Base-by-base conservation (phyloP, 2,797 vertebrate genomes). In the Fistularia commersonii region DNA sequence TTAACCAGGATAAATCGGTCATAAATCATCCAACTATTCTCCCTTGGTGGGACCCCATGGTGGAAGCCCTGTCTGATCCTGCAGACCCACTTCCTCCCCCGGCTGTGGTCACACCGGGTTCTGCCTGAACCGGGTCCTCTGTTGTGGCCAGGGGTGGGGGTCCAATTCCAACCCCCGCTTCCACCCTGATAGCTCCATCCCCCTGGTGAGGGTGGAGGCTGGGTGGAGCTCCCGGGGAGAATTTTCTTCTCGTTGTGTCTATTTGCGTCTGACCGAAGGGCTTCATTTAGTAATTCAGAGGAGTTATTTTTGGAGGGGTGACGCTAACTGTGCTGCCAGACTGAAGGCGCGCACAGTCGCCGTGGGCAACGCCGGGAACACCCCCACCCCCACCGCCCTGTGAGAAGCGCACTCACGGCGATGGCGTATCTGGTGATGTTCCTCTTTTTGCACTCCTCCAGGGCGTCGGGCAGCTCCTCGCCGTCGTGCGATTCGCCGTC, bases 401-500 rank as follows among this genome's bases (percentile, higher is more conserved):
- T 11, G 3, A 50, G 23, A 34, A 1, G 42, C 46, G 32, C 37
- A 85, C 94, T 93, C 84, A 98, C 96, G 1, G 95, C 96, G 0
- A 99, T 95, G 66, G 96, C 95, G 0, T 97, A 99, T 85, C 96
- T 92, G 5, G 93, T 97, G 73, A 99, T 90, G 44, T 93, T 93
- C 33, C 89, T 88, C 41, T 72, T 79, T 43, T 95, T 88, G 1
- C 96, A 98, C 74, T 95, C 92, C 0, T 44, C 49, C 59, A 98
- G 80, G 0, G 94, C 93, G 0, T 76, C 85, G 0, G 89, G 83
- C 32, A 99, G 92, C 61, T 96, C 93, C n/a, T 97, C 93, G 0
- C 93, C 93, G 0, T 99, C 95, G 1, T 99, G 96, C 1, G 96
- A 98, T 64, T 99, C 96, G 1, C 96, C 96, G 0, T 99, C 96